Conservation (phyloP, 23 tunicate genomes). For the Aplidium turbinatum region DNA sequence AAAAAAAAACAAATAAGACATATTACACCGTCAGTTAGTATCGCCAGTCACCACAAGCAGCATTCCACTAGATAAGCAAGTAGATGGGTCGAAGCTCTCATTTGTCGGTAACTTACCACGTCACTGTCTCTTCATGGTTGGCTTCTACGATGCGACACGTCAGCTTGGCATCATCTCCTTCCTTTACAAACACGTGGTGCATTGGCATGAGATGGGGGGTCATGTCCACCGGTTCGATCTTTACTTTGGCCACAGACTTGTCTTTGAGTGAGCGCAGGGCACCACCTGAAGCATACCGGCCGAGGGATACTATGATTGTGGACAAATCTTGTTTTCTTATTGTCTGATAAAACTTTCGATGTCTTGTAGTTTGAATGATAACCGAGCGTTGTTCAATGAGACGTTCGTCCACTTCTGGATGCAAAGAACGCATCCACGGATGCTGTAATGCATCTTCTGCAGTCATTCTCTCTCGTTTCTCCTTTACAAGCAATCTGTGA, state of each 20-base stretch:
- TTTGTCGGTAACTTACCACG: slow-evolving; percentile 66
- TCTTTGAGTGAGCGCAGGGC: slow-evolving; percentile 85
- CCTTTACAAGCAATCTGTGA: slow-evolving; percentile 63
- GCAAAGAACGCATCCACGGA: slow-evolving; percentile 89
- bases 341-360: slow-evolving; percentile 81
- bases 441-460: slow-evolving; percentile 88
- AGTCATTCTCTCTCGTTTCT: slow-evolving; percentile 83
- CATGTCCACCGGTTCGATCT: slow-evolving; percentile 66
- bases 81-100: neutral
- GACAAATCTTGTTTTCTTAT: slow-evolving; percentile 60
- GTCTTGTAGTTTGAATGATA: slow-evolving; percentile 73
- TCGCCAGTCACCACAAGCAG: neutral
- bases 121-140: slow-evolving; percentile 55
- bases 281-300: slow-evolving; percentile 86
- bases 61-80: neutral
- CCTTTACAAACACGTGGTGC: slow-evolving; percentile 89
- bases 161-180: slow-evolving; percentile 83
- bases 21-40: neutral
- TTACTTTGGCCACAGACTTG: slow-evolving; percentile 86
- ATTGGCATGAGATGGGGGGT: slow-evolving; percentile 86
- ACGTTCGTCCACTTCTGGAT: slow-evolving; percentile 68
- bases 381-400: slow-evolving; percentile 75
- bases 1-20: neutral
- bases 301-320: slow-evolving; percentile 70
- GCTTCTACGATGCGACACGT: slow-evolving; percentile 70